Evolutionary conservation across 1,140 invertebrate genomes (phyloP).

Genomic region (Neodiprion fabricii): DNA sequence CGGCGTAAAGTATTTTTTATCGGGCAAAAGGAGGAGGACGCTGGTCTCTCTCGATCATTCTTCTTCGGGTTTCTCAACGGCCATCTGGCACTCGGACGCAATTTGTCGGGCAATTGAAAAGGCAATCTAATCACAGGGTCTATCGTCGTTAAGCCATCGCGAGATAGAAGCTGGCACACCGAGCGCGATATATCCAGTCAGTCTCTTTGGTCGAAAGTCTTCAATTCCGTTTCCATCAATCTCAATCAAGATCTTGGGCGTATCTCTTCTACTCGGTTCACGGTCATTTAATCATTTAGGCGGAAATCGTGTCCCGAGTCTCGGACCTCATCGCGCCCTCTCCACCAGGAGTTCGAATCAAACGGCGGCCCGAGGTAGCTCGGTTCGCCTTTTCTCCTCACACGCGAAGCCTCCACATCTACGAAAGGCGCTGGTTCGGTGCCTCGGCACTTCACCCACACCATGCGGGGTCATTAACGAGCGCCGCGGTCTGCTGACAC

Average conservation of each 20-base stretch:
- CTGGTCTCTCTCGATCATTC: background rate
- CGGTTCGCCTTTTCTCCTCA: slow-evolving; percentile 21
- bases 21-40: too few species aligned
- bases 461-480: slow-evolving; percentile 36
- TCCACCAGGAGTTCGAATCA: too few species aligned
- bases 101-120: slow-evolving; percentile 5
- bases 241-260: slow-evolving; percentile 5
- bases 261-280: background rate
- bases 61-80: background rate
- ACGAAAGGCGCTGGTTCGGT: too few species aligned
- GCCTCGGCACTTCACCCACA: too few species aligned
- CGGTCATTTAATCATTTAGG: slow-evolving; percentile 1
- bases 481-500: slow-evolving; percentile 24
- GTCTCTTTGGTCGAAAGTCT: slow-evolving; percentile 7
- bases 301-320: slow-evolving; percentile 1
- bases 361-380: background rate
- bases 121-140: slow-evolving; percentile 1
- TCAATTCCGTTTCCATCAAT: background rate
- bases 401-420: slow-evolving; percentile 7
- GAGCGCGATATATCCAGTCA: background rate
- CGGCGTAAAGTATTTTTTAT: too few species aligned
- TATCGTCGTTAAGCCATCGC: background rate
- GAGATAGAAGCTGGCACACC: background rate
- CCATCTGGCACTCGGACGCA: slow-evolving; percentile 1
- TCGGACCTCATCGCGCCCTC: background rate